Percentiles rank a stretch among this genome's conserved stretches.
Conservation (phyloP, 2,797 vertebrate genomes). For the Peromyscus eremicus region DNA sequence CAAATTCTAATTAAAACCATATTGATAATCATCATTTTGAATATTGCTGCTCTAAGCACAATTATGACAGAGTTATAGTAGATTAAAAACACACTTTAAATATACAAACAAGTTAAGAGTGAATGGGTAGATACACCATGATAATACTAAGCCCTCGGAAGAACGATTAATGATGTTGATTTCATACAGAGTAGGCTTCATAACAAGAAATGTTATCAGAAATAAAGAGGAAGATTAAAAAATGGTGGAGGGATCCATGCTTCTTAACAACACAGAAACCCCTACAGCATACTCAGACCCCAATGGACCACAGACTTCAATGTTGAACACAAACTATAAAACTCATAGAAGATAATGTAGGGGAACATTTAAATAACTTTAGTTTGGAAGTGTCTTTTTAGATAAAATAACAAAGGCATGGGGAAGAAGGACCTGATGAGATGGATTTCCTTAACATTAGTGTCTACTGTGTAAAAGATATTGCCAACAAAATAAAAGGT, state of each 20-base stretch:
- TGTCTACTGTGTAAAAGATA: neutral
- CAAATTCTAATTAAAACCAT: neutral
- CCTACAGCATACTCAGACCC: neutral
- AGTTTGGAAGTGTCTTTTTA: neutral
- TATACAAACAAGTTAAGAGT: neutral
- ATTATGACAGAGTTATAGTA: neutral
- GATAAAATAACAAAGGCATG: neutral
- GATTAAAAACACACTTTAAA: neutral
- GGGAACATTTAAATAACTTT: neutral
- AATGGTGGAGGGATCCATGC: neutral
- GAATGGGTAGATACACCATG: neutral
- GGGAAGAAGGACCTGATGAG: neutral
- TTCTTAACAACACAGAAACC: neutral
- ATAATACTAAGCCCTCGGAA: neutral
- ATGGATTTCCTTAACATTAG: neutral
- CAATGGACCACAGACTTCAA: neutral
- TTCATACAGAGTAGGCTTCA: neutral
- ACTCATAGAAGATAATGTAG: neutral
- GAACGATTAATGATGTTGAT: neutral
- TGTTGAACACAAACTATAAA: neutral
- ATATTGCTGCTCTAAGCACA: neutral
- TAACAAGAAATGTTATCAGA: neutral
- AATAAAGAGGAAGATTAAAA: neutral
- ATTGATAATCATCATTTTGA: neutral
- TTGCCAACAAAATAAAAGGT: neutral